These are phyloP conservation scores for Phyllopteryx taeniolatus DNA, from an alignment of 2,113 vertebrate species.

Conservation along the genomic window DNA sequence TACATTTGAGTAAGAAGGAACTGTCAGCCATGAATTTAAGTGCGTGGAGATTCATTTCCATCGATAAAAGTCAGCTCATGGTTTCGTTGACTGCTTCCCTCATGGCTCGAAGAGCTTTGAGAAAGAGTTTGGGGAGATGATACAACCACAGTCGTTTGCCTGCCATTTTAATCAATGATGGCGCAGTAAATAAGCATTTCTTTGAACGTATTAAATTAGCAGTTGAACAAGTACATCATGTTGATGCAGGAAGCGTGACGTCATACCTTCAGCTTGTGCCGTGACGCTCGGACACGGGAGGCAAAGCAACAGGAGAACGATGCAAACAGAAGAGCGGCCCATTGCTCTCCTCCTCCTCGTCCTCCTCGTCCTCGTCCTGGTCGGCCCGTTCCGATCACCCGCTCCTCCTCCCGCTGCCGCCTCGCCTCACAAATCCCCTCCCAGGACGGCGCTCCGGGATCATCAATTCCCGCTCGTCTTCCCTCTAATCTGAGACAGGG, in stretches of 20 bases:
- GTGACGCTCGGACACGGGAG: constrained; percentile 51
- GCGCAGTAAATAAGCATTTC: no score
- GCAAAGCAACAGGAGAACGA: constrained; percentile 64
- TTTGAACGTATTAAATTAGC: no score
- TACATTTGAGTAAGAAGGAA: no score
- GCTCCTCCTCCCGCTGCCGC: constrained; percentile 34
- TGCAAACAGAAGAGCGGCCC: constrained; percentile 59
- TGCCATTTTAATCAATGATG: not conserved
- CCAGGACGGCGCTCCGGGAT: constrained; percentile 41
- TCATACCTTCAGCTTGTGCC: constrained; percentile 71
- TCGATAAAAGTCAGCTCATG: no score
- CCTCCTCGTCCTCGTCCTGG: constrained; percentile 37
- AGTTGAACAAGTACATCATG: not conserved
- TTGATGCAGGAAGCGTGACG: not conserved
- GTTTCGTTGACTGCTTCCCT: no score
- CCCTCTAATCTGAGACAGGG: constrained; percentile 52
- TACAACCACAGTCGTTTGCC: no score
- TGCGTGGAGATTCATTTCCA: no score
- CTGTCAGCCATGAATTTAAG: no score
- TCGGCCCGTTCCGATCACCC: constrained; percentile 44
- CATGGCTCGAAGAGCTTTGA: no score
- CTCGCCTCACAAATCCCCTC: constrained; percentile 41
- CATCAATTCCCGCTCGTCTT: constrained; percentile 50
- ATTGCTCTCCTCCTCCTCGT: constrained; percentile 55
- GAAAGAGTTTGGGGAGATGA: no score